These are phyloP conservation scores for Gymnocheta viridis DNA, from an alignment of 2,888 invertebrate genomes.

Conservation along the genomic window DNA sequence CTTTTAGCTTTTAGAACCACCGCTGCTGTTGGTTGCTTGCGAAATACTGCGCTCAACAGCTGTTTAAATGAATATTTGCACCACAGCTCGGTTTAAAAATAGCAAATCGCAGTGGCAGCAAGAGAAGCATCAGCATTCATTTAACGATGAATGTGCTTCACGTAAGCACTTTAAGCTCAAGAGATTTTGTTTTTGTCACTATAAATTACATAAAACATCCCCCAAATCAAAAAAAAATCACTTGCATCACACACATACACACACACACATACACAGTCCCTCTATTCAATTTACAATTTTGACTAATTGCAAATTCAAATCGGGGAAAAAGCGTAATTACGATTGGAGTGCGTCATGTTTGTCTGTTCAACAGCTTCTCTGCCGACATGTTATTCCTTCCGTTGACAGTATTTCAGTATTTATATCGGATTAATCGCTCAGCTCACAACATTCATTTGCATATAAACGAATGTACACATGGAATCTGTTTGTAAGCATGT, in stretches of 20 bases:
- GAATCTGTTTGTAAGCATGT: too few species aligned
- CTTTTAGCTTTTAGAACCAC: constrained; percentile 30
- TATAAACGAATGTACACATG: background rate
- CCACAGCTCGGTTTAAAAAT: constrained; percentile 46
- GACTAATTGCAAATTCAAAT: constrained; percentile 10
- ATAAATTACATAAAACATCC: constrained; percentile 41
- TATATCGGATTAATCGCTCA: background rate
- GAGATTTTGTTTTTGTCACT: constrained; percentile 57
- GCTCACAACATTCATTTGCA: background rate
- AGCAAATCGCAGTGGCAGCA: constrained; percentile 29
- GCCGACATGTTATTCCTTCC: background rate
- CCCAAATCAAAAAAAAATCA: constrained; percentile 15
- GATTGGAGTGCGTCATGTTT: too few species aligned
- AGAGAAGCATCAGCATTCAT: background rate
- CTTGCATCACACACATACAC: background rate
- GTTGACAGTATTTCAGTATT: background rate
- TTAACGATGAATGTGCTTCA: constrained; percentile 31
- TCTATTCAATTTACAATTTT: constrained; percentile 16
- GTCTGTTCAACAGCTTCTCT: constrained; percentile 19
- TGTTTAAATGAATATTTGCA: constrained; percentile 41
- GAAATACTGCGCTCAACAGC: constrained; percentile 63
- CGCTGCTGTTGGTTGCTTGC: constrained; percentile 36
- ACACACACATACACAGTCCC: background rate
- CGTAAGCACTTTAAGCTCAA: constrained; percentile 39
- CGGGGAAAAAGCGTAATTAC: constrained; percentile 20